These are phyloP conservation scores for Araneus ventricosus DNA, from an alignment of 1,140 invertebrate species.

Conservation along the genomic window DNA sequence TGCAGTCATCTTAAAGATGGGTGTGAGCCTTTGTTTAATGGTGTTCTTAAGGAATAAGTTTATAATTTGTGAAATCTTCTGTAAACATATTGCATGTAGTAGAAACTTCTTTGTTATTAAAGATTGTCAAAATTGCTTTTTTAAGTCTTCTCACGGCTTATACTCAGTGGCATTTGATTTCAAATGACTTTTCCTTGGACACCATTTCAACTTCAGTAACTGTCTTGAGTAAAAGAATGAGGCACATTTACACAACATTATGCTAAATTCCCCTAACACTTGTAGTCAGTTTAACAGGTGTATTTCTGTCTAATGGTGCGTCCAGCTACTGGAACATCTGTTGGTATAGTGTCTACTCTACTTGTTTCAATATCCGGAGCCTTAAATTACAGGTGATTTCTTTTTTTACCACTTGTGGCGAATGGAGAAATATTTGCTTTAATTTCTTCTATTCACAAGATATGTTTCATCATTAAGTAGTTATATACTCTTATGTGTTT, in stretches of 20 bases:
- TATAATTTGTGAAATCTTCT: neutral
- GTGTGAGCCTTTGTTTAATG: conserved; percentile 49
- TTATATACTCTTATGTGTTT: neutral
- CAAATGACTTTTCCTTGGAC: conserved; percentile 51
- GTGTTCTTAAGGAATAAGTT: conserved; percentile 64
- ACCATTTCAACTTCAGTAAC: conserved; percentile 45
- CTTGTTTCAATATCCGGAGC: conserved; percentile 70
- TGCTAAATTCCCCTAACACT: conserved; percentile 69
- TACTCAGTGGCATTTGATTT: neutral
- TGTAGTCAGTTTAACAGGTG: conserved; percentile 73
- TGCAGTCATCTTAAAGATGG: neutral
- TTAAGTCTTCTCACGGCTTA: neutral
- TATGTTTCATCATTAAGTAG: neutral
- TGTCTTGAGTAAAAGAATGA: conserved; percentile 42
- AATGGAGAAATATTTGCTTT: conserved; percentile 56
- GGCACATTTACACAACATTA: conserved; percentile 49
- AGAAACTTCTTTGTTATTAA: neutral
- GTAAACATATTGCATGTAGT: neutral
- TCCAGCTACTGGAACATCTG: conserved; percentile 61
- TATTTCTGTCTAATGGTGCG: conserved; percentile 66
- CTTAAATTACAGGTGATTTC: conserved; percentile 70
- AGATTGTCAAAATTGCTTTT: neutral
- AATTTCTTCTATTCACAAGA: conserved; percentile 30
- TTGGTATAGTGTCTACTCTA: conserved; percentile 68
- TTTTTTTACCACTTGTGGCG: conserved; percentile 68